Conservation (phyloP, 2,888 invertebrate species). For the Caenorhabditis sinica region DNA sequence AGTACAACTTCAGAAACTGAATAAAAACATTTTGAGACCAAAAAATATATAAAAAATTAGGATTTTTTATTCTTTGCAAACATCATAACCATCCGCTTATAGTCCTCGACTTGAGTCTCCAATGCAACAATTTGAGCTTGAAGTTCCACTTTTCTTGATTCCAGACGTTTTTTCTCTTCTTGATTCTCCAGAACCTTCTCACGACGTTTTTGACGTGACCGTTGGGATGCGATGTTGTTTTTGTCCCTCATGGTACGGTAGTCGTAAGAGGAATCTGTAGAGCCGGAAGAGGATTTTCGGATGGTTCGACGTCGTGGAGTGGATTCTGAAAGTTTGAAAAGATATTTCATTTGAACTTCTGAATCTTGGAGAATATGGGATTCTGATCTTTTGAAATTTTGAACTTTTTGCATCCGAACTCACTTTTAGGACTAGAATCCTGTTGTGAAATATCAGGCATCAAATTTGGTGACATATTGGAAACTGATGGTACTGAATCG, state of each 20-base stretch:
- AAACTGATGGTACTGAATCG: slow-evolving; percentile 12
- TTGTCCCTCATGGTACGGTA: slow-evolving; percentile 69
- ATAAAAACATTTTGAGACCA: too few species aligned
- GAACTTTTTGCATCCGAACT: background rate
- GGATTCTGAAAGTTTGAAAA: slow-evolving; percentile 10
- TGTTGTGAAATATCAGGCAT: background rate
- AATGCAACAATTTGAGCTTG: slow-evolving; percentile 60
- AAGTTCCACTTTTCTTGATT: slow-evolving; percentile 65
- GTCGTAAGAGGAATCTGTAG: slow-evolving; percentile 44
- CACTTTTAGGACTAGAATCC: background rate
- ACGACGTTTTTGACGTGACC: slow-evolving; percentile 68
- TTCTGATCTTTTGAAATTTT: background rate
- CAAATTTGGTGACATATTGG: background rate
- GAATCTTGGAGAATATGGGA: background rate
- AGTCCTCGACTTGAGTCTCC: slow-evolving; percentile 70
- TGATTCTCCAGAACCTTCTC: slow-evolving; percentile 48
- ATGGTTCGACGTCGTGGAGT: background rate
- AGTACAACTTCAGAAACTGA: too few species aligned
- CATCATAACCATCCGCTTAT: slow-evolving; percentile 71
- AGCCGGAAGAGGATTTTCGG: slow-evolving; percentile 44
- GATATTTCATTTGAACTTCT: background rate
- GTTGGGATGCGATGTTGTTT: slow-evolving; percentile 69
- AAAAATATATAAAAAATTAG: background rate
- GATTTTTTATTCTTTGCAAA: slow-evolving; percentile 40
- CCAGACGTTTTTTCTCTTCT: slow-evolving; percentile 49